Percentiles rank a stretch among this genome's conserved stretches.
Conservation (phyloP, 2,797 vertebrate genomes). For the Enteromius argenteus region DNA sequence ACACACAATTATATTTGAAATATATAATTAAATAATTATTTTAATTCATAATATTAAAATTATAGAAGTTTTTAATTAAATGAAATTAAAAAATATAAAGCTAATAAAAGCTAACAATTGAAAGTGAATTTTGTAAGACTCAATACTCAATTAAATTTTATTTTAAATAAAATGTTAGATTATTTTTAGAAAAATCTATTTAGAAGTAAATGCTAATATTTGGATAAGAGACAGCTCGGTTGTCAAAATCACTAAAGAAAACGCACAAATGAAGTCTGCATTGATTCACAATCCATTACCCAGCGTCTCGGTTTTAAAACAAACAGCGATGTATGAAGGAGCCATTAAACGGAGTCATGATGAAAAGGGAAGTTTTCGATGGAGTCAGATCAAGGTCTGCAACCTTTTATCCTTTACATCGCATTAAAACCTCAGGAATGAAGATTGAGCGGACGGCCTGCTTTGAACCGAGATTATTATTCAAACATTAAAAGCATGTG, state of each 20-base stretch:
- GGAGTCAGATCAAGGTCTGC: conserved; percentile 12
- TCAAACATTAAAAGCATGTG: background rate
- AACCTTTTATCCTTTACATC: background rate
- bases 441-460: background rate
- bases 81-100: background rate
- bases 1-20: no score
- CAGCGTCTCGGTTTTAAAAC: background rate
- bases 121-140: background rate
- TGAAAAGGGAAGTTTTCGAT: background rate
- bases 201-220: no score
- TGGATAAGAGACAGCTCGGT: background rate
- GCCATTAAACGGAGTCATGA: background rate
- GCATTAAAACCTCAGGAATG: background rate
- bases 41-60: background rate
- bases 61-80: background rate
- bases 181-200: background rate
- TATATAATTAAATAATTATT: no score
- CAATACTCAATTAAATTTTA: background rate
- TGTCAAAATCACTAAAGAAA: background rate
- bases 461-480: background rate
- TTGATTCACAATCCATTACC: background rate
- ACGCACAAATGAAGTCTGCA: background rate
- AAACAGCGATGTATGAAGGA: background rate
- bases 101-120: background rate
- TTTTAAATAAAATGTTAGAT: background rate